Evolutionary conservation across 2,113 vertebrate species (phyloP), one percentile per base, ranked within the genome.

Genomic region (Crotalus helleri): DNA sequence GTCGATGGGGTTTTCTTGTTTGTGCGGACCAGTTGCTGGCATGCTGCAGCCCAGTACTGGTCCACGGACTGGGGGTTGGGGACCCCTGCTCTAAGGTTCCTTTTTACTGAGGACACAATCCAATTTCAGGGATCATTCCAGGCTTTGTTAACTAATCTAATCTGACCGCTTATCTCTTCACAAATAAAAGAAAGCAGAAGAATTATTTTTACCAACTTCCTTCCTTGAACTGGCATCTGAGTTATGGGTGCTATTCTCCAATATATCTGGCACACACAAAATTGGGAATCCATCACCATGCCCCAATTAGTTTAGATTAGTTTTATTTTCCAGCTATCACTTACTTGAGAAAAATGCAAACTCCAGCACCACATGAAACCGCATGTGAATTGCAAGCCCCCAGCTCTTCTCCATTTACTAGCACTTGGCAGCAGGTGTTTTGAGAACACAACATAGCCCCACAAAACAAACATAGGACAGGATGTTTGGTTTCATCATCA

Each of bases 281-380:
- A 46, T 55, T 88, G 21, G 51, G 49, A 23, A 54, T 33, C n/a
- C 53, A 23, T 81, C 7, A 39, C 33, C 74, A 21, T n/a, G 59
- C 11, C 29, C 23, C 10, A 85, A 33, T 87, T 92, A 12, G 8
- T 21, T 81, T 49, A 23, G 39, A 54, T 89, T 11, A 64, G 9
- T n/a, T 49, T 58, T 39, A 51, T 9, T 49, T 69, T 88, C 46
- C 93, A 44, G 19, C 2, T 51, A 33, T 19, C 96, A 97, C 96
- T 95, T 94, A 99, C 99, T 99, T 99, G 85, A 99, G 98, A 96
- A 99, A 99, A 97, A 99, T 98, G 94, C 99, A 99, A 92, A 99
- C 98, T 94, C 99, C 99, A 55, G 99, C 99, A 87, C 99, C 99
- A 95, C 99, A 99, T 0, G 98, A 98, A 87, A 99, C 97, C 90